Base-by-base conservation (phyloP, 2,797 vertebrate genomes). In the Phataginus tetradactyla region DNA sequence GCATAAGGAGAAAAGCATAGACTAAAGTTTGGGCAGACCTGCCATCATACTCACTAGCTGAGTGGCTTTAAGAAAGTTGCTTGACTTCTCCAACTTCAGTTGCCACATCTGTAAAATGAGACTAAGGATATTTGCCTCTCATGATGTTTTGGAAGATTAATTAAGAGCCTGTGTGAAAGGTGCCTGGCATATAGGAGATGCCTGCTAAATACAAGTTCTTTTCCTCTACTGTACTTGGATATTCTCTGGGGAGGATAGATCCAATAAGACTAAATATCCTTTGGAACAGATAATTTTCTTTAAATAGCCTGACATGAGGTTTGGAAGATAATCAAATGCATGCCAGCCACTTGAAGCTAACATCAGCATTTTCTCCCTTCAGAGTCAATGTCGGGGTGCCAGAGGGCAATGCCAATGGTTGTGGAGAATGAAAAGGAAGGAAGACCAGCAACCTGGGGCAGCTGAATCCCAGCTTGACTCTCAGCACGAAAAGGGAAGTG, bases 401-500 rank as follows among this genome's bases (percentile, higher is more conserved):
- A 91, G 66, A 91, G 15, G 86, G 32, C 61, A 74, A 59, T 55
- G 86, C 61, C 96, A 57, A 21, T 0, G 17, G 64, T 2, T 86
- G 49, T 89, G 96, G 72, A 80, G 45, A 96, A 92, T 37, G 91
- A 23, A 75, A 68, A 86, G 21, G 51, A 90, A 96, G 10, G 79
- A 32, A 72, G 91, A 13, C 23, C 68, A 90, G 53, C 74, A 87
- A n/a, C 42, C 86, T 15, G 59, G 23, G 66, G 51, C 39, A 77
- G 42, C 88, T 53, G 78, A 71, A 53, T 39, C 37, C 68, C 88
- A 94, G 23, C 4, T 10, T 15, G 59, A 57, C 39, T 64, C 74
- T 83, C 95, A 95, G 72, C 69, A 86, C 37, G 66, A 96, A 83
- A 80, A 97, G 96, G 96, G 59, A 97, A 95, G 95, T 96, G 5